phyloP scores from a whole-genome alignment of 2,888 invertebrate species.

The Ecdyonurus torrentis region DNA sequence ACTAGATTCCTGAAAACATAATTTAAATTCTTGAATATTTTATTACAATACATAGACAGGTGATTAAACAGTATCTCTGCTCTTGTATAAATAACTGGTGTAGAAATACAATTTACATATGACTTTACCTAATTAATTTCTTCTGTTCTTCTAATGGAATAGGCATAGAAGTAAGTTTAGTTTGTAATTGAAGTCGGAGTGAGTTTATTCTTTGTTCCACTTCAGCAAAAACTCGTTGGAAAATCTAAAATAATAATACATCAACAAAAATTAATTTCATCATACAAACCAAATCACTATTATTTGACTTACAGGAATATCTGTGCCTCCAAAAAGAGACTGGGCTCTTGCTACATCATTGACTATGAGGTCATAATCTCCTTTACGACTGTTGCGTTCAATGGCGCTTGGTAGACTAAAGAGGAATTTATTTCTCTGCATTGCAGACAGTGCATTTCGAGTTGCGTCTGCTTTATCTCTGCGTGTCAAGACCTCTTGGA shows the following conservation, averaged over 20 bases:
- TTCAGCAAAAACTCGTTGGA: constrained; percentile 75
- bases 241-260: constrained; percentile 35
- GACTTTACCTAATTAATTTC: constrained; percentile 61
- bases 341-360: constrained; percentile 95
- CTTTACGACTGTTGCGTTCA: constrained; percentile 80
- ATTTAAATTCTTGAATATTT: constrained; percentile 5
- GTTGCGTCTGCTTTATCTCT: constrained; percentile 94
- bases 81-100: neutral
- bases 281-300: constrained; percentile 17
- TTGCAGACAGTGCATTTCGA: constrained; percentile 78
- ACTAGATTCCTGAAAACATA: constrained; percentile 35
- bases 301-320: constrained; percentile 45
- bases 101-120: neutral
- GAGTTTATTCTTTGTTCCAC: constrained; percentile 76
- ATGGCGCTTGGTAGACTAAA: constrained; percentile 92
- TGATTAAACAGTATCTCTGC: neutral
- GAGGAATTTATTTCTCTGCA: constrained; percentile 86
- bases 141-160: constrained; percentile 89
- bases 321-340: constrained; percentile 86
- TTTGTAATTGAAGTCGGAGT: constrained; percentile 62
- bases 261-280: constrained; percentile 12
- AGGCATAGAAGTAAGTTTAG: constrained; percentile 67
- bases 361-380: constrained; percentile 92
- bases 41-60: neutral
- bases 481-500: constrained; percentile 78